phyloP scores from a whole-genome alignment of 2,113 vertebrate species.

The Paralichthys olivaceus region DNA sequence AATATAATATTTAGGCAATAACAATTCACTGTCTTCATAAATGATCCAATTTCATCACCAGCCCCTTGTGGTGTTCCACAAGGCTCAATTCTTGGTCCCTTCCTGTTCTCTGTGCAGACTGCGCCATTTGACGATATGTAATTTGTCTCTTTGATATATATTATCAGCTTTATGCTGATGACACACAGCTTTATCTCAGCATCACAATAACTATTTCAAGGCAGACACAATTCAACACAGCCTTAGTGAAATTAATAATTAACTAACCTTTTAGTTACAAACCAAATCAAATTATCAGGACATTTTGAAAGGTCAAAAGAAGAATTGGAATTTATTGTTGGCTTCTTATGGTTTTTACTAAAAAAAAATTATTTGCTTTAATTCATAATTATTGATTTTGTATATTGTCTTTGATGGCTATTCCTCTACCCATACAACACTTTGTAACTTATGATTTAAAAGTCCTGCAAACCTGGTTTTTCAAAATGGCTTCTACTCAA shows the following conservation, averaged over 20 bases:
- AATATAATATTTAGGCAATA: neutral
- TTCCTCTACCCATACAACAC: neutral
- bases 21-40: neutral
- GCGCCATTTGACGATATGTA: neutral
- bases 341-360: neutral
- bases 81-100: neutral
- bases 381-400: neutral
- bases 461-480: conserved; percentile 1
- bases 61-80: neutral
- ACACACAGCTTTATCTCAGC: too few species aligned
- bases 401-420: neutral
- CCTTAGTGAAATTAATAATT: too few species aligned
- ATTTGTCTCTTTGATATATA: neutral
- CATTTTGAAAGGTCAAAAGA: too few species aligned
- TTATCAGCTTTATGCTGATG: neutral
- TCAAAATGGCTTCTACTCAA: neutral
- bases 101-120: neutral
- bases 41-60: neutral
- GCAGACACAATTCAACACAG: too few species aligned
- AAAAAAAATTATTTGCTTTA: neutral
- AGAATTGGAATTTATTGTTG: neutral
- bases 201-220: too few species aligned
- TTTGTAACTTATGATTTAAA: neutral
- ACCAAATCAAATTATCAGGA: too few species aligned
- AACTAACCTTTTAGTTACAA: too few species aligned